Conservation (phyloP, 2,797 vertebrate genomes). For the Enteromius argenteus region DNA sequence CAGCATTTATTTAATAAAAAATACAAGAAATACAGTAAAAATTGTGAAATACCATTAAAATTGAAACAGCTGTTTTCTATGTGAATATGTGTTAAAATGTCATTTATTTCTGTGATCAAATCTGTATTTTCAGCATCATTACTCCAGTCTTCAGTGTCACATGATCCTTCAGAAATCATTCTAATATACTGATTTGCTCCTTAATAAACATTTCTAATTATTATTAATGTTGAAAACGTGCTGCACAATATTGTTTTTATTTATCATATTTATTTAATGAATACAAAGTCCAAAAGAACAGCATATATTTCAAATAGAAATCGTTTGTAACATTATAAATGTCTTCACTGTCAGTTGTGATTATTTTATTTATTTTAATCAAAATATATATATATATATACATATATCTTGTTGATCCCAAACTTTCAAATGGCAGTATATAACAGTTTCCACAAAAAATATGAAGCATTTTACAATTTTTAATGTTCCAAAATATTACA, state of each 20-base stretch:
- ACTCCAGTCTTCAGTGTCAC: background rate
- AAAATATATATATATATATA: too few species aligned
- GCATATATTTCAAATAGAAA: background rate
- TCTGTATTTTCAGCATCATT: background rate
- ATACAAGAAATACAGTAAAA: background rate
- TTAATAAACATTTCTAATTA: background rate
- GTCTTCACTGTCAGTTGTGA: background rate
- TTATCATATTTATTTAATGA: background rate
- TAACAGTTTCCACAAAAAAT: background rate
- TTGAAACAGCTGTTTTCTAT: background rate
- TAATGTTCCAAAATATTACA: background rate
- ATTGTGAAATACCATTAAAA: background rate
- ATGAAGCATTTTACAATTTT: background rate
- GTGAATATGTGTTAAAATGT: background rate
- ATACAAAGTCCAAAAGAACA: background rate
- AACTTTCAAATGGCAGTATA: background rate
- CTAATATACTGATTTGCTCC: too few species aligned
- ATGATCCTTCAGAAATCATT: too few species aligned
- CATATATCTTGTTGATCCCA: background rate
- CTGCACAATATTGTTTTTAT: background rate
- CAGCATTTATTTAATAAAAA: background rate
- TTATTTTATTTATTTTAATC: background rate
- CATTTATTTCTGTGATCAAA: background rate
- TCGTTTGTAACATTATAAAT: background rate
- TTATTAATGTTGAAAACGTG: background rate